A percentile compares a stretch with the other conserved stretches of the same genome.
phyloP scores from a whole-genome alignment of 2,888 invertebrate genomes.

The Folsomia candida region DNA sequence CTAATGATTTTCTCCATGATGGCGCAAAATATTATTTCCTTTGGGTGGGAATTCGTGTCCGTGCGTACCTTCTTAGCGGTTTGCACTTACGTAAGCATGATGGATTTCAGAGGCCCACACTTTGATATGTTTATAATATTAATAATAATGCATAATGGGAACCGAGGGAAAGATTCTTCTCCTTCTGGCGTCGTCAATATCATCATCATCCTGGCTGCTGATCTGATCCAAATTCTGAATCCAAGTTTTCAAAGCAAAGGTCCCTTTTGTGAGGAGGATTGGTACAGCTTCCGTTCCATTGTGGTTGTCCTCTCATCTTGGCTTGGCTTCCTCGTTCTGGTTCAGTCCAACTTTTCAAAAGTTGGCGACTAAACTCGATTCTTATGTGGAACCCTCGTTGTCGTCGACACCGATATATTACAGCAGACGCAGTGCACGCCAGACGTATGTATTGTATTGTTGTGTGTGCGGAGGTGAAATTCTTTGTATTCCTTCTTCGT shows the following conservation, averaged over 20 bases:
- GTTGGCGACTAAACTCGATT: conserved; percentile 7
- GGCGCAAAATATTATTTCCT: background rate
- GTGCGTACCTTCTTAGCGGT: too few relatives aligned
- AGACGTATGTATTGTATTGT: background rate
- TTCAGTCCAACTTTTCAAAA: background rate
- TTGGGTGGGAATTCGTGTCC: background rate
- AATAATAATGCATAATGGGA: too few relatives aligned
- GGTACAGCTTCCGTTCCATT: background rate
- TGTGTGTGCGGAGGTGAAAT: background rate
- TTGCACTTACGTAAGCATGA: too few relatives aligned
- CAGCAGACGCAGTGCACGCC: background rate
- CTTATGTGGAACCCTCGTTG: background rate
- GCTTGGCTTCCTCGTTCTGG: conserved; percentile 1
- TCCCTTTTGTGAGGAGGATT: background rate
- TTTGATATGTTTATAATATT: too few relatives aligned
- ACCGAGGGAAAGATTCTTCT: too few relatives aligned
- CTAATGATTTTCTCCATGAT: background rate
- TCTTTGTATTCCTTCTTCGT: conserved; percentile 6
- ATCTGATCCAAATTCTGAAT: background rate
- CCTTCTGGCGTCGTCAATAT: background rate
- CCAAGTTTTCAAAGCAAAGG: background rate
- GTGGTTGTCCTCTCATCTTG: background rate
- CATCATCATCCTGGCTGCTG: background rate
- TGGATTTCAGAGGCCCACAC: too few relatives aligned
- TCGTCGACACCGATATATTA: background rate